These are phyloP conservation scores for Zygothrica quintamaculata DNA, from an alignment of 2,888 invertebrate species.

Conservation along the genomic window DNA sequence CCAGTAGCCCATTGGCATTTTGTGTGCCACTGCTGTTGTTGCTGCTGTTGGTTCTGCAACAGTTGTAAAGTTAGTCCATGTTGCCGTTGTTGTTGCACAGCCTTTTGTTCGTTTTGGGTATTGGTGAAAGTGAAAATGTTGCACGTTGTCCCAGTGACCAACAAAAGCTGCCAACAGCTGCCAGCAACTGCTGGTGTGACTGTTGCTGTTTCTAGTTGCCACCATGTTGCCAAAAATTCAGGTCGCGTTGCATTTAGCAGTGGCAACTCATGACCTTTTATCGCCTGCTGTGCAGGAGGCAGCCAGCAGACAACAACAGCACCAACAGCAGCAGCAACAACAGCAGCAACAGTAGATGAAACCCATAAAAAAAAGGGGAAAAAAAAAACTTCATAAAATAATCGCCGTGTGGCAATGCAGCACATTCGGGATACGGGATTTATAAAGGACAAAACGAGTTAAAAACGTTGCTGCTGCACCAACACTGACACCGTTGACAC, in stretches of 20 bases:
- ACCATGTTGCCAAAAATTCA: conserved; percentile 49
- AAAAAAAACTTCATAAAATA: conserved; percentile 12
- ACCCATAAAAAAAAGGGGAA: neutral
- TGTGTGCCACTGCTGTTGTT: conserved; percentile 14
- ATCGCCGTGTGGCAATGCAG: conserved; percentile 19
- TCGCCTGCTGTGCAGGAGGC: conserved; percentile 14
- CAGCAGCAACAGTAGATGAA: conserved; percentile 1
- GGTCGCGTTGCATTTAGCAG: conserved; percentile 60
- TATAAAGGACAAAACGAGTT: conserved; percentile 37
- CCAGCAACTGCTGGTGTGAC: conserved; percentile 15
- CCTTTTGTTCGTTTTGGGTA: conserved; percentile 36
- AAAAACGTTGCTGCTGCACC: conserved; percentile 51
- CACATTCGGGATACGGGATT: conserved; percentile 46
- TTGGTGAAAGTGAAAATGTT: conserved; percentile 66
- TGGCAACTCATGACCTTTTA: conserved; percentile 59
- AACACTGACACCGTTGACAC: conserved; percentile 34
- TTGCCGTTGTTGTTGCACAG: conserved; percentile 17
- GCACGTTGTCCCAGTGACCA: conserved; percentile 72
- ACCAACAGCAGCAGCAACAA: conserved; percentile 7
- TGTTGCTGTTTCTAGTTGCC: conserved; percentile 12
- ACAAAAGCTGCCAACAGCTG: conserved; percentile 26
- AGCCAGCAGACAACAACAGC: conserved; percentile 10
- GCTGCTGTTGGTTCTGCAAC: conserved; percentile 42
- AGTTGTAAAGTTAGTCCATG: conserved; percentile 63
- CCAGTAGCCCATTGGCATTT: conserved; percentile 20